Base-by-base conservation (phyloP, 2,888 invertebrate species). In the Xestia c-nigrum region DNA sequence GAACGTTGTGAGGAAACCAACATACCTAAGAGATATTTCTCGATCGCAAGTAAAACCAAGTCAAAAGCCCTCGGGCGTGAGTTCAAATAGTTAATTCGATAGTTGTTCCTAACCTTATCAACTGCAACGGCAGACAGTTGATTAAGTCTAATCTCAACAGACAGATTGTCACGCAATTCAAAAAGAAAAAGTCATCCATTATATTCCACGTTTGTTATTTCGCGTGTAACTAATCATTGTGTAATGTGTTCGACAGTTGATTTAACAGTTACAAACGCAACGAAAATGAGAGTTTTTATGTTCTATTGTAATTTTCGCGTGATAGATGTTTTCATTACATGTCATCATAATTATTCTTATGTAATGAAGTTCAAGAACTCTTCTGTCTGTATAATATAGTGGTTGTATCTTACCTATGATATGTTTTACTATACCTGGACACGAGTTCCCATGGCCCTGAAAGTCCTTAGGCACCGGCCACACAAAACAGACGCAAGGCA, bases 211-310 rank as follows among this genome's bases (percentile, higher is more conserved):
- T 64, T 69, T 71, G 47, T 65, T 5, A 73, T 69, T 76, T 46
- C 64, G 84, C 78, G 81, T 84, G 84, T 64, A 24, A 52, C 9
- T 75, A 84, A 84, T 81, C 6, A 66, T 68, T 12, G 63, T 57
- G 52, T 74, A 21, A 80, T 73, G 77, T 31, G 55, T 75, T 71
- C 40, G 9, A 47, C 50, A 74, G 70, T 68, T n/a, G 38, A 67
- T 79, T 64, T 46, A 52, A 80, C 24, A 76, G 52, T 72, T 61
- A 65, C 16, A 68, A 78, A 67, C 63, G 86, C 83, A 87, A 81
- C 74, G 76, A 85, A 86, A 87, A 87, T 73, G 75, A 84, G 74
- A 85, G 87, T 84, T 85, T 83, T 87, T 78, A 14, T 69, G 19
- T 50, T 81, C 38, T n/a, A 50, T 72, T 71, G n/a, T 24, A 65